Conservation (phyloP, 2,888 invertebrate species). For the Labia minor region DNA sequence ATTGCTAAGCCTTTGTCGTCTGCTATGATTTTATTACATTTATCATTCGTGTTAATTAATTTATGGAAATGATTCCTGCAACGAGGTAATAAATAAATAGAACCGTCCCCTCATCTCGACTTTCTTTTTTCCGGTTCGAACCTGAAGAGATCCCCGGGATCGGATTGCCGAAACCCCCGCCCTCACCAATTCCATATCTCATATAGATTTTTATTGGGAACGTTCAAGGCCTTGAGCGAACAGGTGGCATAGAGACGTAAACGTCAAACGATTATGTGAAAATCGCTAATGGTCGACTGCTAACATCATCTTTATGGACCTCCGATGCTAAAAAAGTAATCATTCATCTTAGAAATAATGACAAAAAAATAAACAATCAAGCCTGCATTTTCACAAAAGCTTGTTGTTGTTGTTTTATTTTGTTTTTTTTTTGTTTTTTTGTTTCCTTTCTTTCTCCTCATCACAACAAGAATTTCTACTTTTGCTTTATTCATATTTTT, state of each 20-base stretch:
- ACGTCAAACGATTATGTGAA: slow-evolving; percentile 13
- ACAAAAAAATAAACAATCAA: not conserved
- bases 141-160: not conserved
- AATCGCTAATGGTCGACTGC: slow-evolving; percentile 3
- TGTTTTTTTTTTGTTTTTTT: too few species aligned
- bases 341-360: slow-evolving; percentile 7
- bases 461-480: too few species aligned
- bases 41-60: not conserved
- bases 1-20: not conserved
- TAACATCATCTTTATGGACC: slow-evolving; percentile 13
- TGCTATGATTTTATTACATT: not conserved
- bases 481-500: too few species aligned
- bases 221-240: not conserved
- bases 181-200: not conserved
- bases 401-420: not conserved
- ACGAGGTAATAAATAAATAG: not conserved
- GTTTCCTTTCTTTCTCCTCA: too few species aligned
- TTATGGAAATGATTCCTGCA: not conserved
- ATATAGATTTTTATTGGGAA: not conserved
- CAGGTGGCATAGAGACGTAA: slow-evolving; percentile 13
- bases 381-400: not conserved
- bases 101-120: too few species aligned
- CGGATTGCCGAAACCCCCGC: not conserved
- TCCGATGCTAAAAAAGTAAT: not conserved
- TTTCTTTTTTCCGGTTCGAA: not conserved